Conservation (phyloP, 2,113 vertebrate species). For the Salvator merianae region DNA sequence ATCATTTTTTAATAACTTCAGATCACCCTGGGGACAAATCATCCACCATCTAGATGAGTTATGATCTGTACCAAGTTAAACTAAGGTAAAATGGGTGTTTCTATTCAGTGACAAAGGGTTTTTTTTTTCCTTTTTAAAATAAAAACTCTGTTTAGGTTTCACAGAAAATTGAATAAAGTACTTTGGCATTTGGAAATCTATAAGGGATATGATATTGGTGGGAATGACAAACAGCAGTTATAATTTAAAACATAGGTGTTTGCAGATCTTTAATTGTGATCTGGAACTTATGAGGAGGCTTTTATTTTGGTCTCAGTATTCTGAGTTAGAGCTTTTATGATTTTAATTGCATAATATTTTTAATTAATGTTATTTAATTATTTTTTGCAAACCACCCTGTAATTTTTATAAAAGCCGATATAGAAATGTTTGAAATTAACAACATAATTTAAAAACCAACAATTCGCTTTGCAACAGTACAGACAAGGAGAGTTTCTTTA, state of each 20-base stretch:
- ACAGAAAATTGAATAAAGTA: not conserved
- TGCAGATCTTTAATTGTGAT: too few species aligned
- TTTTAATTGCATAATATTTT: too few species aligned
- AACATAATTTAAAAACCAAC: too few species aligned
- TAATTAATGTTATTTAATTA: too few species aligned
- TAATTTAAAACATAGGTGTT: too few species aligned
- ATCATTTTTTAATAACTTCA: constrained; percentile 10
- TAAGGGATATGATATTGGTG: not conserved
- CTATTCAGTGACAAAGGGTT: not conserved
- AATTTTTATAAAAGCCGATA: too few species aligned
- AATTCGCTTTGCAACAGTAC: not conserved
- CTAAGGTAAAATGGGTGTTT: not conserved
- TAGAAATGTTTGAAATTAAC: too few species aligned
- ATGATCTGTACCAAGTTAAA: not conserved
- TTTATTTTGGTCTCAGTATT: too few species aligned
- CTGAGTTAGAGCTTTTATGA: too few species aligned
- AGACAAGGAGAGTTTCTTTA: not conserved
- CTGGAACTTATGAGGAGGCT: too few species aligned
- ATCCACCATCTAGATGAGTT: not conserved
- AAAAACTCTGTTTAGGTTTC: not conserved
- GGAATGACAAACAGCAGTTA: not conserved
- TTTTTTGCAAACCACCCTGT: too few species aligned
- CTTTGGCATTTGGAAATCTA: not conserved
- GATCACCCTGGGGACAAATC: not conserved
- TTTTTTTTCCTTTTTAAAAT: not conserved